These are phyloP conservation scores for Tenthredo mesomela DNA, from an alignment of 2,888 invertebrate genomes.

Conservation along the genomic window DNA sequence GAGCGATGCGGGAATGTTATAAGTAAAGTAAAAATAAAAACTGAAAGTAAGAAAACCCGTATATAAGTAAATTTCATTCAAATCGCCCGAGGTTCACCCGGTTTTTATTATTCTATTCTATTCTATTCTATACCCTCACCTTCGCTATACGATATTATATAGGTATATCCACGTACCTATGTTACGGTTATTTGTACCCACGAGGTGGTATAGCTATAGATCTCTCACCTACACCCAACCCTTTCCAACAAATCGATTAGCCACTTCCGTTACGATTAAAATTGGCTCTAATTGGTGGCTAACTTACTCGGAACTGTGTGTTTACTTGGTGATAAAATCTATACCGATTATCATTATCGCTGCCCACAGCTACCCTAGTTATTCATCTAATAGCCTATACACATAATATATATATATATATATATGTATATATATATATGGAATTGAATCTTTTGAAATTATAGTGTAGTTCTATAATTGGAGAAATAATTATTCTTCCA, in stretches of 20 bases:
- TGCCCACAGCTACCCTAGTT: not conserved
- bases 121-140: not conserved
- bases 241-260: conserved; percentile 25
- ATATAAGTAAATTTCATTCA: conserved; percentile 7
- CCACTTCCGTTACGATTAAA: conserved; percentile 47
- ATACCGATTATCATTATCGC: conserved; percentile 4
- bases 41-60: not conserved
- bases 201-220: not conserved
- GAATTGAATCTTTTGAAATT: not conserved
- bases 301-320: not conserved
- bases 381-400: not conserved
- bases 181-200: not conserved
- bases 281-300: conserved; percentile 40
- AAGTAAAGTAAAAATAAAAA: not conserved
- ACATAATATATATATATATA: too few relatives aligned
- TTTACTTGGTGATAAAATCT: conserved; percentile 21
- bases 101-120: not conserved
- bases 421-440: too few relatives aligned
- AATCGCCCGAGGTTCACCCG: not conserved
- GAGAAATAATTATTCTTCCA: not conserved
- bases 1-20: not conserved
- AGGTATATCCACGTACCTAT: conserved; percentile 62
- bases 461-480: not conserved
- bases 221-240: not conserved
- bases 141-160: conserved; percentile 41